Percentiles rank a stretch among this genome's conserved stretches.
phyloP scores from a whole-genome alignment of 2,797 vertebrate genomes.

The Pagetopsis macropterus region DNA sequence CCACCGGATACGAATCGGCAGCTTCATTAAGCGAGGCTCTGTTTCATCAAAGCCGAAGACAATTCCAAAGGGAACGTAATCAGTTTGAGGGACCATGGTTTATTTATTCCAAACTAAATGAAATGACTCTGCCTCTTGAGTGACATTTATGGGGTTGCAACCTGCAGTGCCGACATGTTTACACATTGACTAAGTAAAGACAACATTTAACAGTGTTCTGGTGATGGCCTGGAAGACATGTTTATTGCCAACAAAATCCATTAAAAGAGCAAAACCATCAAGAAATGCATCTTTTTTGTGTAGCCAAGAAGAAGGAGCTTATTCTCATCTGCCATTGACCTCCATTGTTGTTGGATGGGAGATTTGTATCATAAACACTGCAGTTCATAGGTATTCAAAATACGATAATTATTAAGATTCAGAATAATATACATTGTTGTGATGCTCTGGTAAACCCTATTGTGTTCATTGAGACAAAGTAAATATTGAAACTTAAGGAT shows the following conservation, averaged over 20 bases:
- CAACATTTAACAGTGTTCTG: slow-evolving; percentile 31
- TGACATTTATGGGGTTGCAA: slow-evolving; percentile 75
- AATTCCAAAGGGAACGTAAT: slow-evolving; percentile 75
- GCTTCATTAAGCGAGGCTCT: slow-evolving; percentile 77
- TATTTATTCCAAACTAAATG: slow-evolving; percentile 84
- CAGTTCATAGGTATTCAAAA: too few species aligned
- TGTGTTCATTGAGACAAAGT: not conserved
- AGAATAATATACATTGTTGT: not conserved
- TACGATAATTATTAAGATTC: not conserved
- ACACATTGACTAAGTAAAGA: slow-evolving; percentile 68
- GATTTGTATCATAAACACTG: not conserved
- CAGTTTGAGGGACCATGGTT: slow-evolving; percentile 77
- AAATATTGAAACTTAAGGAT: not conserved
- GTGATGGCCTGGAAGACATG: slow-evolving; percentile 29
- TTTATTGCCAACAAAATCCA: slow-evolving; percentile 33
- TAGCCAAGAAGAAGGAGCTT: not conserved
- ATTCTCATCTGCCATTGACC: not conserved
- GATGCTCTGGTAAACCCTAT: not conserved
- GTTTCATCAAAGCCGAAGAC: slow-evolving; percentile 82
- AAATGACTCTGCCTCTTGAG: slow-evolving; percentile 78
- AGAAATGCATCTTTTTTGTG: slow-evolving; percentile 5
- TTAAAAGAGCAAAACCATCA: not conserved
- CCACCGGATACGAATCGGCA: slow-evolving; percentile 77
- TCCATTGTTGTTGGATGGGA: not conserved
- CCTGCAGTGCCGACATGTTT: slow-evolving; percentile 78